phyloP scores from a whole-genome alignment of 1,140 invertebrate species.

The Drosophila lowei region DNA sequence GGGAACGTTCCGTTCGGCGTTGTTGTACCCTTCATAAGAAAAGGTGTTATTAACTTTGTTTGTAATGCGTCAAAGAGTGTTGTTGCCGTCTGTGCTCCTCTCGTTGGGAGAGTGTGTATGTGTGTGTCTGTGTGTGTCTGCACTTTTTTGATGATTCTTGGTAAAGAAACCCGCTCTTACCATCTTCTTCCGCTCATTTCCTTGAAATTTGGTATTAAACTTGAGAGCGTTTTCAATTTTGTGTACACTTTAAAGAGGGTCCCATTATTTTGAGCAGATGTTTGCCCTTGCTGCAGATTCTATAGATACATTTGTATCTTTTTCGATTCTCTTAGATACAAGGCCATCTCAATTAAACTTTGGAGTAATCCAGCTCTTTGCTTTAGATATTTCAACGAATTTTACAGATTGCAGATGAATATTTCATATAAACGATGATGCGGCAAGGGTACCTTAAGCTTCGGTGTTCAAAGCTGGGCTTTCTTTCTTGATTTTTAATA shows the following conservation, averaged over 20 bases:
- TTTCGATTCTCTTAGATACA: too few species aligned
- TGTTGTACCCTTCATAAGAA: slow-evolving; percentile 73
- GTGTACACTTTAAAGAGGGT: slow-evolving; percentile 3
- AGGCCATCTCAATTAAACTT: too few species aligned
- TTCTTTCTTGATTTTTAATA: slow-evolving; percentile 53
- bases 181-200: slow-evolving; percentile 79
- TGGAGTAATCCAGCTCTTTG: too few species aligned
- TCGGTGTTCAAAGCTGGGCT: too few species aligned
- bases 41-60: slow-evolving; percentile 78
- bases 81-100: slow-evolving; percentile 41
- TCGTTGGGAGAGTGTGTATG: background rate
- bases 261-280: too few species aligned
- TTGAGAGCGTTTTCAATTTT: slow-evolving; percentile 68
- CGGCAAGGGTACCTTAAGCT: too few species aligned
- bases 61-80: slow-evolving; percentile 54
- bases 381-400: too few species aligned
- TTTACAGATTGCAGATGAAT: too few species aligned
- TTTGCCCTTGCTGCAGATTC: too few species aligned
- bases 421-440: too few species aligned
- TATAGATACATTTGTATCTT: too few species aligned
- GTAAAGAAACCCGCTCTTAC: slow-evolving; percentile 71
- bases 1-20: slow-evolving; percentile 23
- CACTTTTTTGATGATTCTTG: slow-evolving; percentile 75
- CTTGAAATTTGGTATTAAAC: slow-evolving; percentile 79
- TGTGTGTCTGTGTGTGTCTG: slow-evolving; percentile 32